Evolutionary conservation across 1,140 invertebrate genomes (phyloP), one percentile per base, ranked within the genome.

Genomic region (Drosophila lacteicornis): DNA sequence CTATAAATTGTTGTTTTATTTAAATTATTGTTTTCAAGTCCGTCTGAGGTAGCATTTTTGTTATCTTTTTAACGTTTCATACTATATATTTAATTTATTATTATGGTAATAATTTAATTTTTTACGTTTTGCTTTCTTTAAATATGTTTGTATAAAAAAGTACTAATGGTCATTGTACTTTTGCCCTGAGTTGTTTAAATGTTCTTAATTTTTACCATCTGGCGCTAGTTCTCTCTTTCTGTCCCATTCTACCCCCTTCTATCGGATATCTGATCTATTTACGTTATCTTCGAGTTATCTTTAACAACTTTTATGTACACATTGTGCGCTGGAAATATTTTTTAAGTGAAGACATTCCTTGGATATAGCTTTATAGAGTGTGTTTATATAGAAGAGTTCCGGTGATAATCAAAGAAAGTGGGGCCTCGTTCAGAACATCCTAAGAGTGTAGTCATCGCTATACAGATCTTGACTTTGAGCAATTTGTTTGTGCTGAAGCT

Each of bases 161-260:
- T 92, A 91, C 84, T 77, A 82, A 91, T 78, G 78, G 71, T 91
- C 86, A 87, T 92, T 92, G 91, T 92, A 92, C 91, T 91, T 92
- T 92, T 92, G 91, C 91, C 91, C 91, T 92, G 91, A 92, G 91
- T 91, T 77, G 63, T 67, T 77, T 80, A 78, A 49, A 57, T 82
- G 59, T 51, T 67, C 70, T 71, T 73, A 76, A 56, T 46, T 27
- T 51, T 68, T 61, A 82, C 76, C 83, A 45, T 80, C 80, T 88
- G 83, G 83, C 83, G 80, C 73, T 79, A 38, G 43, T 49, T 79
- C 46, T 66, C 56, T 30, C 15, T 5, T 19, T 46, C 55, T 57
- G 33, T 17, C 17, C 46, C 33, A 2, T 17, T 13, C 11, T 36
- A 40, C 45, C 40, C 67, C 49, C 40, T 36, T 36, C 15, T 25